These are phyloP conservation scores for Danio aesculapii DNA, from an alignment of 2,797 vertebrate genomes.

Conservation along the genomic window DNA sequence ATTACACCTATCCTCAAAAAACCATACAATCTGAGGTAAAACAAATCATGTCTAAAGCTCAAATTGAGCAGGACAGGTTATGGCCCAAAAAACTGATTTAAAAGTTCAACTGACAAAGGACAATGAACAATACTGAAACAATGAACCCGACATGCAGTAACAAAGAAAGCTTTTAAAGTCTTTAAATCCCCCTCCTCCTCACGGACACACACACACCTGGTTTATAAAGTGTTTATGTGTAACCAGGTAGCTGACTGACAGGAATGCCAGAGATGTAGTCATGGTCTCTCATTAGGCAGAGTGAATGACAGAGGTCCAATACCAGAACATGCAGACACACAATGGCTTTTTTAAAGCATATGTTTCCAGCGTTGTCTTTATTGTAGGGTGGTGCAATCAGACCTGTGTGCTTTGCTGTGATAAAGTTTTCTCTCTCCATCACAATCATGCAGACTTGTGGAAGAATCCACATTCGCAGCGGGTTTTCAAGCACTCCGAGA, in stretches of 20 bases:
- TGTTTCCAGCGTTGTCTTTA: neutral
- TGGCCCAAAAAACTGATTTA: slow-evolving; percentile 1
- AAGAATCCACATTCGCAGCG: neutral
- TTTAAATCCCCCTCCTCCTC: neutral
- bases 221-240: slow-evolving; percentile 57
- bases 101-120: neutral
- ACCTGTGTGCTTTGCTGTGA: slow-evolving; percentile 19
- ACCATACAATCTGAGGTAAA: neutral
- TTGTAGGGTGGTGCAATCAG: neutral
- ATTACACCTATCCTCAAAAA: neutral
- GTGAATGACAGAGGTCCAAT: slow-evolving; percentile 21
- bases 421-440: slow-evolving; percentile 14
- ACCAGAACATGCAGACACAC: slow-evolving; percentile 17
- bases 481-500: neutral
- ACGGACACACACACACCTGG: slow-evolving; percentile 47
- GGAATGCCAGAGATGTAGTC: slow-evolving; percentile 53
- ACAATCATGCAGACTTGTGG: neutral
- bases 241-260: slow-evolving; percentile 56
- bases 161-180: slow-evolving; percentile 34
- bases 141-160: slow-evolving; percentile 14
- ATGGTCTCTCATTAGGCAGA: slow-evolving; percentile 50
- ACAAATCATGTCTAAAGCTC: neutral
- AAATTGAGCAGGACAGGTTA: neutral
- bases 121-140: slow-evolving; percentile 23
- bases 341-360: slow-evolving; percentile 50